phyloP scores from a whole-genome alignment of 2,888 invertebrate species.

The Xanthorhoe spadicearia region DNA sequence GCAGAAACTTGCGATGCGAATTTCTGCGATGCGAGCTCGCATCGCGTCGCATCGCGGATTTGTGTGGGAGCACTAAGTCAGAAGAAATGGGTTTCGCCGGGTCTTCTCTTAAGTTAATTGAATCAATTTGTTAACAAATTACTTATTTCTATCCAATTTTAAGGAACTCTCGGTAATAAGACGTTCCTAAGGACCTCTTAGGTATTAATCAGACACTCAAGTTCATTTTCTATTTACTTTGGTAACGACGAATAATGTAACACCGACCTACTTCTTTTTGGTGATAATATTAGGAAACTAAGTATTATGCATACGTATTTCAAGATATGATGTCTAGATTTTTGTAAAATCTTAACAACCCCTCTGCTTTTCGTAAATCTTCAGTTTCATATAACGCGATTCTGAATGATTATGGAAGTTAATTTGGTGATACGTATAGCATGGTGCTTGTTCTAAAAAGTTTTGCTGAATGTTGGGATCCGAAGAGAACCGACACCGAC shows the following conservation, averaged over 20 bases:
- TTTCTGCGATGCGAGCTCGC: too few species aligned
- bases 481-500: slow-evolving; percentile 34
- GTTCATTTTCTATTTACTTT: background rate
- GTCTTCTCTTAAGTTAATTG: slow-evolving; percentile 7
- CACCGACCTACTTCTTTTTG: too few species aligned
- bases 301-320: background rate
- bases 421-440: slow-evolving; percentile 19
- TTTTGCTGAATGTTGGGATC: slow-evolving; percentile 16
- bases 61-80: too few species aligned
- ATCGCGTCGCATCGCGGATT: too few species aligned
- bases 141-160: slow-evolving; percentile 4
- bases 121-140: slow-evolving; percentile 15
- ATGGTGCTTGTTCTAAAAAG: slow-evolving; percentile 28
- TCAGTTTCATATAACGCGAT: background rate
- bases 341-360: background rate
- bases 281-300: too few species aligned
- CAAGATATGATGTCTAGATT: background rate
- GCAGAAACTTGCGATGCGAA: too few species aligned
- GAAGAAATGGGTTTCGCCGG: slow-evolving; percentile 1
- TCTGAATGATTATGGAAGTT: slow-evolving; percentile 13
- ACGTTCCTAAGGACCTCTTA: background rate
- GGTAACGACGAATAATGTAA: too few species aligned
- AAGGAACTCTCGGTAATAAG: background rate
- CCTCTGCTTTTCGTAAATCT: background rate
- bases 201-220: background rate